These are phyloP conservation scores for Synanthedon tipuliformis DNA, from an alignment of 2,888 invertebrate genomes.

Conservation along the genomic window DNA sequence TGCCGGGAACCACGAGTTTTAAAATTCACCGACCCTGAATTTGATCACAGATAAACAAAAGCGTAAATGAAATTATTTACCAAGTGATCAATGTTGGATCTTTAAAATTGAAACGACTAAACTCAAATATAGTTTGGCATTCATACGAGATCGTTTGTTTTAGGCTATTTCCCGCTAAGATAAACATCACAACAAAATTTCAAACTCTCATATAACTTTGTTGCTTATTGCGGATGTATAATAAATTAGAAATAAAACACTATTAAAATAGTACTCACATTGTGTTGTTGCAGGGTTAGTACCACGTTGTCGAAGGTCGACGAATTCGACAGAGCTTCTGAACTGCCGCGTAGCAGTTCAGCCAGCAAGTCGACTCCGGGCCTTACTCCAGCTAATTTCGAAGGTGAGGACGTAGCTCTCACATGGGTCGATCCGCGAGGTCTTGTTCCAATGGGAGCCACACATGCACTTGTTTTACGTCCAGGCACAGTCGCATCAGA, in stretches of 20 bases:
- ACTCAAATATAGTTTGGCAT: constrained; percentile 43
- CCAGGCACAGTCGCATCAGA: constrained; percentile 66
- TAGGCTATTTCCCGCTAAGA: constrained; percentile 43
- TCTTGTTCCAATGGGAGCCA: constrained; percentile 38
- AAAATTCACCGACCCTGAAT: constrained; percentile 43
- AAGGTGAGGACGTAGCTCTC: constrained; percentile 83
- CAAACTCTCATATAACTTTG: constrained; percentile 32
- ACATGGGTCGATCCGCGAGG: constrained; percentile 74
- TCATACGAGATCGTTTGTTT: constrained; percentile 27
- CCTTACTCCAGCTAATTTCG: constrained; percentile 75
- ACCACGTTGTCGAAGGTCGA: constrained; percentile 64
- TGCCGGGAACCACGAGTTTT: constrained; percentile 41
- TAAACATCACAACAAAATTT: constrained; percentile 47
- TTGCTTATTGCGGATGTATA: constrained; percentile 15
- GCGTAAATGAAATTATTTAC: constrained; percentile 10
- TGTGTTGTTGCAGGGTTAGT: constrained; percentile 60
- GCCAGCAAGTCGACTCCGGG: constrained; percentile 75
- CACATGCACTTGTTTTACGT: constrained; percentile 72
- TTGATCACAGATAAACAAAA: constrained; percentile 39
- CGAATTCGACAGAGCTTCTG: constrained; percentile 78
- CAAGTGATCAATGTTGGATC: neutral
- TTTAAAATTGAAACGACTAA: constrained; percentile 31
- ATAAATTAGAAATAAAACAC: neutral
- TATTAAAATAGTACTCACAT: constrained; percentile 42
- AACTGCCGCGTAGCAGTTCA: constrained; percentile 82